A percentile compares a stretch with the other conserved stretches of the same genome.
These are phyloP conservation scores for Stichopus chloronotus DNA, from an alignment of 35 echinoderm and acorn worm species.

Conservation along the genomic window DNA sequence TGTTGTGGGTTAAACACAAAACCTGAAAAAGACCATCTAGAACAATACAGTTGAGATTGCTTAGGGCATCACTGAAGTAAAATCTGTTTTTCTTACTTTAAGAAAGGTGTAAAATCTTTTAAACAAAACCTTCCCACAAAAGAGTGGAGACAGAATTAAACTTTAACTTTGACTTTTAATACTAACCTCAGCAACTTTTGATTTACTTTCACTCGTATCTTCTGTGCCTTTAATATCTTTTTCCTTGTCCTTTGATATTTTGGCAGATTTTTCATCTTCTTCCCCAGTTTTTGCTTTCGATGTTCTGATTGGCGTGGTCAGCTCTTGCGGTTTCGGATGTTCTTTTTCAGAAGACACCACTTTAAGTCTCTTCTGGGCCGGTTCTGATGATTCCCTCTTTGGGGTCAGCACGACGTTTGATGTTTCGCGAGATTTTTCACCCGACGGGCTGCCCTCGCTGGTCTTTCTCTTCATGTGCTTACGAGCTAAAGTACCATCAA, in stretches of 20 bases:
- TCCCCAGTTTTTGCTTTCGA: background rate
- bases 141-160: no score
- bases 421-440: background rate
- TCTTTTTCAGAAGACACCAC: background rate
- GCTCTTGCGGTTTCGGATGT: background rate
- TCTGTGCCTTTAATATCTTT: constrained; percentile 11
- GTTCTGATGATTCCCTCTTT: background rate
- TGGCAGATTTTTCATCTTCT: constrained; percentile 10
- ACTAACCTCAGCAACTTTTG: background rate
- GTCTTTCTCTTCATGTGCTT: constrained; percentile 49
- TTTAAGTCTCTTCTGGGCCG: constrained; percentile 28
- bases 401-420: background rate
- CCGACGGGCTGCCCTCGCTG: constrained; percentile 8
- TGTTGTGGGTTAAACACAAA: no score
- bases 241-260: constrained; percentile 15
- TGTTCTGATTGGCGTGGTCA: constrained; percentile 10
- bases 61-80: no score
- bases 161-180: background rate
- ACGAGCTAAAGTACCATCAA: background rate
- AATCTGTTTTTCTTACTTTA: no score
- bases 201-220: background rate
- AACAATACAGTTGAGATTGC: no score
- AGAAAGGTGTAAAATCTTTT: no score
- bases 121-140: no score
- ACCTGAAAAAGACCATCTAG: no score